phyloP scores from a whole-genome alignment of 2,888 invertebrate genomes.

The Tiphia femorata region DNA sequence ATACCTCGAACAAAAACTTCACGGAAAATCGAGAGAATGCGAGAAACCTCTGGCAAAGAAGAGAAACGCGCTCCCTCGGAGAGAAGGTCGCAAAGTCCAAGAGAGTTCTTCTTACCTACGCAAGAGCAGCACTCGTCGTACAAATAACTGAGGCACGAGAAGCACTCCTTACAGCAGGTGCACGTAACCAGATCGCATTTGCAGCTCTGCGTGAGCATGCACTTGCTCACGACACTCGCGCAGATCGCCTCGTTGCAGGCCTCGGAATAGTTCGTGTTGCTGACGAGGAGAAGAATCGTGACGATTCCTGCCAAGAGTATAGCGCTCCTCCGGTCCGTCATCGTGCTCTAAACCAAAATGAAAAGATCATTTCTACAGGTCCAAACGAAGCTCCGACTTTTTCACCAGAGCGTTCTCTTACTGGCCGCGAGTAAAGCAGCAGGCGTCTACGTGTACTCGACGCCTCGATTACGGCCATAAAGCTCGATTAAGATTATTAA shows the following conservation, averaged over 20 bases:
- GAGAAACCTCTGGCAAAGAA: too few relatives aligned
- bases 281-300: constrained; percentile 41
- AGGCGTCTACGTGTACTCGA: too few relatives aligned
- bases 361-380: background rate
- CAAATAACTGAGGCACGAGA: constrained; percentile 87
- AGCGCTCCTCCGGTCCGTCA: constrained; percentile 50
- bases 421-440: too few relatives aligned
- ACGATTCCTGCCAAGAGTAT: constrained; percentile 40
- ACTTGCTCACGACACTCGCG: constrained; percentile 96
- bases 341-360: constrained; percentile 44
- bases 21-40: too few relatives aligned
- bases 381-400: too few relatives aligned
- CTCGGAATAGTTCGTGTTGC: constrained; percentile 40
- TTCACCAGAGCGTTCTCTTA: too few relatives aligned
- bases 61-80: too few relatives aligned
- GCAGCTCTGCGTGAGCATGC: constrained; percentile 95
- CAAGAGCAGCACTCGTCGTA: constrained; percentile 97
- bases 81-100: too few relatives aligned
- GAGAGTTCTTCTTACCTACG: constrained; percentile 93
- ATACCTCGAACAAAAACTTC: too few relatives aligned
- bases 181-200: constrained; percentile 94
- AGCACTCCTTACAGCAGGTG: constrained; percentile 95
- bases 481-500: constrained; percentile 48
- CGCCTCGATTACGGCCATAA: constrained; percentile 39
- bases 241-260: constrained; percentile 94